phyloP scores from a whole-genome alignment of 1,140 invertebrate genomes.

The Drosophila teissieri region DNA sequence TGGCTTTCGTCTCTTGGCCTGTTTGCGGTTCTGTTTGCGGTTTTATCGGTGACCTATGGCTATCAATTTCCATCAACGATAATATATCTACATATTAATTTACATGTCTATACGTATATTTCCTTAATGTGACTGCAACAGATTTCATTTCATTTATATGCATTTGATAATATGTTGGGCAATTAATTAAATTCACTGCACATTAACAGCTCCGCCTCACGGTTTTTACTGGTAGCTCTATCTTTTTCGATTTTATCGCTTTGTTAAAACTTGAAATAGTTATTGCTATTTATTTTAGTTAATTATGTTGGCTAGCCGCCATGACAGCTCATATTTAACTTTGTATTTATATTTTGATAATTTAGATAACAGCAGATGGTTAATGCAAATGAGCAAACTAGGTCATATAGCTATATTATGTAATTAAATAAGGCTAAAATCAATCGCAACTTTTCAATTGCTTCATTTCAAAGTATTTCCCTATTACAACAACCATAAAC shows the following conservation, averaged over 20 bases:
- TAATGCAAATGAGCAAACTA: background rate
- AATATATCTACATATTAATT: slow-evolving; percentile 2
- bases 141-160: slow-evolving; percentile 55
- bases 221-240: slow-evolving; percentile 15
- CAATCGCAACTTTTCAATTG: background rate
- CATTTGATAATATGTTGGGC: slow-evolving; percentile 52
- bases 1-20: slow-evolving; percentile 69
- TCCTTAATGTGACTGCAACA: slow-evolving; percentile 33
- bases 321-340: slow-evolving; percentile 31
- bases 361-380: background rate
- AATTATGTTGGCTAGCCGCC: slow-evolving; percentile 41
- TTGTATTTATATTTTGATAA: background rate
- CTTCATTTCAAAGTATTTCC: background rate
- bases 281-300: slow-evolving; percentile 1
- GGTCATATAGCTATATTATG: background rate
- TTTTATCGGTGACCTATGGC: slow-evolving; percentile 48
- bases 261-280: background rate
- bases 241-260: background rate
- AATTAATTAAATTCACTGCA: slow-evolving; percentile 72
- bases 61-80: slow-evolving; percentile 58
- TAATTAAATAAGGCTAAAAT: slow-evolving; percentile 7
- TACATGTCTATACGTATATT: background rate
- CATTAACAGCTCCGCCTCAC: background rate
- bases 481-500: no score
- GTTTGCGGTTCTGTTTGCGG: slow-evolving; percentile 58